Evolutionary conservation across 2,113 vertebrate species (phyloP).

Genomic region (Platichthys flesus): DNA sequence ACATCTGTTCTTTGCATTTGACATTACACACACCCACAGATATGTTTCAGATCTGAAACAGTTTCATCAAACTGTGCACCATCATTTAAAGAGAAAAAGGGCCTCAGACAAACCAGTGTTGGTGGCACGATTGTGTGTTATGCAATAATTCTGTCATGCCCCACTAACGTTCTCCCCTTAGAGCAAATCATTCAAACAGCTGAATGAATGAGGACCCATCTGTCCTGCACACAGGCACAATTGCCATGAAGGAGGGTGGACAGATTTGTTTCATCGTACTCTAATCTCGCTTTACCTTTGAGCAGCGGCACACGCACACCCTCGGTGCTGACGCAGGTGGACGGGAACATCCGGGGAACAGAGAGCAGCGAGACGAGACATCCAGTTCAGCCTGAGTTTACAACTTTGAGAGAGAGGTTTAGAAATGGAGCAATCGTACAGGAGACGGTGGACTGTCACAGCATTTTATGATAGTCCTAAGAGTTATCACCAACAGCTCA

Average conservation of each 20-base stretch:
- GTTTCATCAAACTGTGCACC: slow-evolving; percentile 3
- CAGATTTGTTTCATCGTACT: not conserved
- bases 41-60: not conserved
- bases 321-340: slow-evolving; percentile 7
- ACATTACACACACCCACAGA: not conserved
- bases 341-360: slow-evolving; percentile 10
- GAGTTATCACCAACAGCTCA: not conserved
- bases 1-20: slow-evolving; percentile 14
- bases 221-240: not conserved
- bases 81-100: not conserved
- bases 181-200: slow-evolving; percentile 37
- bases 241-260: not conserved
- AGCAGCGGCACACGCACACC: not conserved
- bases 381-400: slow-evolving; percentile 14
- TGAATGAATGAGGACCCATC: slow-evolving; percentile 14
- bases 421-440: not conserved
- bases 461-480: not conserved
- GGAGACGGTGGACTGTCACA: not conserved
- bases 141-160: slow-evolving; percentile 24
- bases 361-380: slow-evolving; percentile 24
- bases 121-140: slow-evolving; percentile 27
- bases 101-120: slow-evolving; percentile 10
- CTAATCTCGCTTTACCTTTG: slow-evolving; percentile 4
- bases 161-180: slow-evolving; percentile 19
- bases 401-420: not conserved